Base-by-base conservation (phyloP, 1,140 invertebrate genomes). In the Atta cephalotes region DNA sequence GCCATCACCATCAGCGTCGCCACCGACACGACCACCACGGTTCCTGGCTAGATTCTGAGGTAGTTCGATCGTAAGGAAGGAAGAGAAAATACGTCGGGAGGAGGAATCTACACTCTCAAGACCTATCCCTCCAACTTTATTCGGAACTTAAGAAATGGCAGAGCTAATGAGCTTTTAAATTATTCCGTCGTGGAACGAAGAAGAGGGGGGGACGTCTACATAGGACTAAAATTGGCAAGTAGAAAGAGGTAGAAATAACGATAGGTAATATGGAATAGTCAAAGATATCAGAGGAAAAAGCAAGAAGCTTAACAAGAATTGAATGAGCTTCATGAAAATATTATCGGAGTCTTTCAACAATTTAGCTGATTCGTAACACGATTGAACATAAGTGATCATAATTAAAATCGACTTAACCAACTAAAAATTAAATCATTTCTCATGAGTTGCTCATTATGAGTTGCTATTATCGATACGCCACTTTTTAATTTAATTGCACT, bases 101-200 rank as follows among this genome's bases (percentile, higher is more conserved):
- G 49, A 51, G 74, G 63, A 76, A 77, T 70, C 86, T 51, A 60
- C 56, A 56, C 56, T 63, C 76, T 86, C 78, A 88, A 85, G 86
- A 90, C 77, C 70, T 51, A 60, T 63, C 60, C 86, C 77, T 71
- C 90, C 87, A 93, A 92, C 92, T 93, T 93, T 93, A 92, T 93
- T 90, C 89, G 78, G 82, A 93, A 92, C 87, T 92, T 92, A 94
- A 93, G 93, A 94, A 93, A 93, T 93, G 93, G 92, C 92, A 90
- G 89, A 92, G 92, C 93, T 94, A 94, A 94, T 93, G 93, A 94
- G 93, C 93, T 93, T 94, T 93, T 94, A 93, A 94, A 94, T 94
- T 94, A 94, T 94, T 94, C 90, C 85, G 80, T 77, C 65, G 78
- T 72, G 79, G 76, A 86, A 89, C 72, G 65, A 56, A 62, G 58